Evolutionary conservation across 2,888 invertebrate genomes (phyloP), one percentile per base, ranked within the genome.

Genomic region (Rotaria macrura): DNA sequence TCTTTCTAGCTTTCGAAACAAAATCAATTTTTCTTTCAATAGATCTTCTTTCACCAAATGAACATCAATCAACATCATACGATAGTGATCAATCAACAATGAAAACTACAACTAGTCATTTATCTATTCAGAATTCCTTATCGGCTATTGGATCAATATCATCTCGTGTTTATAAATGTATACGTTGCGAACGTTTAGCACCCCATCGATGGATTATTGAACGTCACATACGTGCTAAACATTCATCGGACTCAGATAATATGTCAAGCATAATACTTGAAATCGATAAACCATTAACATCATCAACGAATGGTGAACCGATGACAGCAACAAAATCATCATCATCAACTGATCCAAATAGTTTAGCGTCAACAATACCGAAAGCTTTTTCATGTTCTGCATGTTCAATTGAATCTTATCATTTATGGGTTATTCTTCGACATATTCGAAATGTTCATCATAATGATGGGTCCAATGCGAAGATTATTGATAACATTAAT

Each of bases 321-420:
- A 79, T 79, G 79, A 79, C 65, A 34, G 65, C 65, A 65, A 65
- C 65, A 17, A 65, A 65, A 65, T 34, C 65, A 34, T 65, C 65
- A 65, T 34, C 34, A 20, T 1, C 34, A 34, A 20, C 65, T 17
- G 65, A 65, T 20, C 29, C 34, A 65, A 34, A 65, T 65, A 20
- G 14, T 17, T 17, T 20, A 65, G 17, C 65, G 29, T 34, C 34
- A 65, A 65, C 65, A 20, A 38, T 65, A 65, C 65, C 65, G 12
- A 85, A 86, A 49, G 74, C 86, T 2, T 86, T 84, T 49, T 49
- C 74, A 57, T 86, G 86, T 74, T 84, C 83, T 20, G 84, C 79
- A 40, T 86, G 86, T 83, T 84, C 84, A 54, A 49, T 86, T n/a
- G 54, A 84, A 84, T 86, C 86, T 0, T 84, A 86, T 54, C 72